Evolutionary conservation across 2,797 vertebrate genomes (phyloP), one percentile per base, ranked within the genome.

Genomic region (Pangasius sanitwongsei): DNA sequence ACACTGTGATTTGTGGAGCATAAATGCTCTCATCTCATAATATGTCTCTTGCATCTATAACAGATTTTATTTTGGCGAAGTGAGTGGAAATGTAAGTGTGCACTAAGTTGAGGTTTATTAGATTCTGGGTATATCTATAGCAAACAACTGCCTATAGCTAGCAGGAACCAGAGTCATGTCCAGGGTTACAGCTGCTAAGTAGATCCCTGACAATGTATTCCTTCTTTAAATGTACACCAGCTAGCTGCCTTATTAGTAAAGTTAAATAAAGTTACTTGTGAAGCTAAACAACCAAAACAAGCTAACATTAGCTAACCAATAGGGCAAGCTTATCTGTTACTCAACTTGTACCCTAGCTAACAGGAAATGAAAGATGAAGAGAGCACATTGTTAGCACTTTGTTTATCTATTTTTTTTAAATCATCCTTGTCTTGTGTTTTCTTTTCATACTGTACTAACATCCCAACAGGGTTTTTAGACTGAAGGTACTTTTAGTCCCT

Each of bases 31-130:
- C 59, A 65, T 83, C 61, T 67, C 61, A 61, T 82, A 89, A 90
- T 77, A 92, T 90, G 88, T 87, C 84, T 90, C 41, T 41, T 44
- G n/a, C 61, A 59, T 92, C 63, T 78, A 88, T 63, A 50, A 65
- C 87, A 90, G 91, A 92, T 87, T 89, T 90, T 88, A 89, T 86
- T 87, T 87, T 92, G 91, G 89, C 89, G 87, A 28, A 70, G 2
- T 34, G 41, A 85, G 31, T 88, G 85, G 86, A 90, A 89, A 23
- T 85, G 23, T 18, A 87, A 88, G 89, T 63, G 53, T 72, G 55
- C 84, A 88, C 53, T 70, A 87, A 25, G n/a, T 55, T 55, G 0
- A 20, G 77, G n/a, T 78, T 78, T 75, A 18, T 55, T 53, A 55
- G 16, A 57, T 55, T 57, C n/a, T 61, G 53, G 78, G 48, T 55